Base-by-base conservation (phyloP, 2,888 invertebrate species). In the Automeris io region DNA sequence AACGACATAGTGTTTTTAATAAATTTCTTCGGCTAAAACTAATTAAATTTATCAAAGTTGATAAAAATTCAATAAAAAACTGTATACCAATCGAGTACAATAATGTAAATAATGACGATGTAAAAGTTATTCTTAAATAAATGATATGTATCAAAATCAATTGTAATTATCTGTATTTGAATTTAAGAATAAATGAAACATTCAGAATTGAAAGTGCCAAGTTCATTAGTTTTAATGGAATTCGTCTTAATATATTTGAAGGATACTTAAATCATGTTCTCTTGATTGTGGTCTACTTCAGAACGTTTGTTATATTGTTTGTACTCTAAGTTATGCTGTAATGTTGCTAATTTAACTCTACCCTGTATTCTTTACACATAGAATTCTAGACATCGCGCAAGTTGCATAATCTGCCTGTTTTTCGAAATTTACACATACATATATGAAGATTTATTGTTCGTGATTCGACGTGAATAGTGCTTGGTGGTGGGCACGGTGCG, bases 191-290 rank as follows among this genome's bases (percentile, higher is more conserved):
- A 85, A 82, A 83, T 69, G 29, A 68, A 75, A 64, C 59, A 74
- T 81, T 85, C 85, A 81, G 74, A 85, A 83, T 77, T 83, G 72
- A 82, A 85, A 68, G 85, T 85, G 85, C 85, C 85, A 85, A 85
- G 67, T 60, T 49, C 41, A 37, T 57, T 72, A 65, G 81, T 83
- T 80, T 83, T 68, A 75, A 68, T 65, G 29, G 8, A 29, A 3
- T 4, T 13, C 16, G 16, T 5, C 5, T 16, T 16, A 29, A 29
- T 8, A n/a, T n/a, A n/a, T n/a, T n/a, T n/a, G n/a, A n/a, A n/a
- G n/a, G n/a, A n/a, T n/a, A n/a, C n/a, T n/a, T n/a, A n/a, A n/a
- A n/a, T n/a, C n/a, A n/a, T n/a, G n/a, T n/a, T n/a, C n/a, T n/a
- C n/a, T n/a, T n/a, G n/a, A n/a, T n/a, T n/a, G n/a, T n/a, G n/a